A percentile compares a stretch with the other conserved stretches of the same genome.
Evolutionary conservation across 2,797 vertebrate species (phyloP).

Genomic region (Anolis apletophallus): DNA sequence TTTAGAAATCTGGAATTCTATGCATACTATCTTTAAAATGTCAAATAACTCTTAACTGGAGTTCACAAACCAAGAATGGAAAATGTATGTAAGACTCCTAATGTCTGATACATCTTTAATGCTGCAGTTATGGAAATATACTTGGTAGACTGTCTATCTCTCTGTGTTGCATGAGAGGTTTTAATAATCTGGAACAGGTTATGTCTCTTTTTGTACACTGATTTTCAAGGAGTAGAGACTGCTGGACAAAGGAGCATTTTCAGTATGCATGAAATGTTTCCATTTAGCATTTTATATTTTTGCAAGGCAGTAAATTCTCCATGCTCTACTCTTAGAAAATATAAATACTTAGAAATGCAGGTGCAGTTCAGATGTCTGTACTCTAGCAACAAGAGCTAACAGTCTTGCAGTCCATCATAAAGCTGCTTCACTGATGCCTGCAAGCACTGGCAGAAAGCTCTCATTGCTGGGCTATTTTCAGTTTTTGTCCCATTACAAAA

Average conservation of each 20-base stretch:
- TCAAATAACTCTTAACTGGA: not conserved
- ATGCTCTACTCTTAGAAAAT: conserved; percentile 21
- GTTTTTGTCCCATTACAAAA: not conserved
- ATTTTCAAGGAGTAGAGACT: not conserved
- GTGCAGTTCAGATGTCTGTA: conserved; percentile 28
- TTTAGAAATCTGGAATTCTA: not conserved
- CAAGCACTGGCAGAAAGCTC: conserved; percentile 20
- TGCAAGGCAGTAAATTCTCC: conserved; percentile 35
- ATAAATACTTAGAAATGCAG: conserved; percentile 32
- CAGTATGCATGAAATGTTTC: not conserved
- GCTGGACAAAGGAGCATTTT: not conserved
- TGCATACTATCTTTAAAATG: not conserved
- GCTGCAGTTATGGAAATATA: conserved; percentile 34
- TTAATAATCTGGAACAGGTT: fast-evolving
- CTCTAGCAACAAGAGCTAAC: conserved; percentile 20
- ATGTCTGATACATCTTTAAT: conserved; percentile 37
- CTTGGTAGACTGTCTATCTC: conserved; percentile 35
- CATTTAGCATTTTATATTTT: conserved; percentile 28
- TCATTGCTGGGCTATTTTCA: not conserved
- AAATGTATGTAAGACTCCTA: conserved; percentile 7
- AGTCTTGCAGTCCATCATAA: conserved; percentile 36
- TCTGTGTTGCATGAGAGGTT: conserved; percentile 19
- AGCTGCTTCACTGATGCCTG: conserved; percentile 1
- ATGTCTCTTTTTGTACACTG: not conserved
- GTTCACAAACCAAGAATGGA: not conserved